Evolutionary conservation across 2,797 vertebrate species (phyloP), one percentile per base, ranked within the genome.

Genomic region (Gymnopithys bicolor): DNA sequence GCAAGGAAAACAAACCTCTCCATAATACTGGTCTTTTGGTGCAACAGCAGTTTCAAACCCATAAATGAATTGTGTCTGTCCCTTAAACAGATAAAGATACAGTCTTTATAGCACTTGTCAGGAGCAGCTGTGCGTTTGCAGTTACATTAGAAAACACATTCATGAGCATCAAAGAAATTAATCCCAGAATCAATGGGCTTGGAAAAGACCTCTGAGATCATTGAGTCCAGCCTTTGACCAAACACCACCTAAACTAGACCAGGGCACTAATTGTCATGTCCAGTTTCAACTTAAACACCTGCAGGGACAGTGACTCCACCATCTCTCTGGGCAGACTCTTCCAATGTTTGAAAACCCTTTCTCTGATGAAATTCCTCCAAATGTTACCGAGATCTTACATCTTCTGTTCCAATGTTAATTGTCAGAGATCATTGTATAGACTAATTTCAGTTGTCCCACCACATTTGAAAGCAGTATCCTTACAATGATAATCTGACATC

Each of bases 311-410:
- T 9, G 45, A 46, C 66, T 64, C 8, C 33, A 77, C 8, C 28
- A 63, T 5, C 7, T 25, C 37, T 25, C 37, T 46, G n/a, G 23
- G n/a, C n/a, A 83, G 45, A 37, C 30, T 0, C 0, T 41, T 48
- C 18, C 25, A 17, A 53, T 10, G 4, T 5, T 60, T 59, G 33
- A 59, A 35, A 7, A 16, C 5, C 12, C 5, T 3, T 71, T 33
- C 45, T 14, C 8, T 28, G 39, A 71, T 58, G 25, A 59, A 71
- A 19, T 41, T 52, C 18, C 9, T 71, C 22, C 30, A 58, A 33
- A 39, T 5, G 9, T 39, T 55, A 55, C 63, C 62, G 55, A 76
- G 84, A 75, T 6, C 53, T 78, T 81, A 32, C 2, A 14, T 6
- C 21, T 66, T 46, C 45, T 76, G 21, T 76, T 86, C 23, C 49